phyloP scores from a whole-genome alignment of 2,113 vertebrate species.

The Aythya baeri region DNA sequence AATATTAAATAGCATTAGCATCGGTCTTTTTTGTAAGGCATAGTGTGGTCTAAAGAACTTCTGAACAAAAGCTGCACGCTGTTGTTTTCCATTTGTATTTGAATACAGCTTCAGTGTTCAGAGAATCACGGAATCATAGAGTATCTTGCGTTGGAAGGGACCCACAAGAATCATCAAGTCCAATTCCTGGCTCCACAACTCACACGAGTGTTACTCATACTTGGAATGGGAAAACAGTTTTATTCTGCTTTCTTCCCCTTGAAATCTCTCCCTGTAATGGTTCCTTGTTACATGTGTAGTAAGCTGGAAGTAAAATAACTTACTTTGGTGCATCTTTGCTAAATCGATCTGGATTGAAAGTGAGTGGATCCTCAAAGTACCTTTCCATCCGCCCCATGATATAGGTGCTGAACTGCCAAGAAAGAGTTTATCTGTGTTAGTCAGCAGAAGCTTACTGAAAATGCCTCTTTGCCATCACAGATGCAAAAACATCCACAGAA shows the following conservation, averaged over 20 bases:
- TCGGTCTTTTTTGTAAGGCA: not conserved
- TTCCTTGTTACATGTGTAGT: conserved; percentile 8
- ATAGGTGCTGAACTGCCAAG: conserved; percentile 83
- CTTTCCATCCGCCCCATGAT: conserved; percentile 83
- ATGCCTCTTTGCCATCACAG: not conserved
- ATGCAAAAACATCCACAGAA: not conserved
- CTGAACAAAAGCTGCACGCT: not conserved
- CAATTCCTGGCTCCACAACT: too few species aligned
- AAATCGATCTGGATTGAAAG: conserved; percentile 92
- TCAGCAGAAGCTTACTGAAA: not conserved
- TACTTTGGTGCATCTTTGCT: conserved; percentile 88
- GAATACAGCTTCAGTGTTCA: not conserved
- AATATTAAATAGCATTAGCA: not conserved
- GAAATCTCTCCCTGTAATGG: not conserved
- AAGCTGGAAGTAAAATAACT: conserved; percentile 49
- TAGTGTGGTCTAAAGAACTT: not conserved
- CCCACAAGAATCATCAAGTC: too few species aligned
- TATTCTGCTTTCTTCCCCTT: not conserved
- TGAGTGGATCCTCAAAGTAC: conserved; percentile 89
- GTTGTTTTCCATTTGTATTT: not conserved
- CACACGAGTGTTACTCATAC: not conserved
- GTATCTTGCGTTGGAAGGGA: too few species aligned
- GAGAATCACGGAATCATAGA: too few species aligned
- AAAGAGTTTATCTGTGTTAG: not conserved
- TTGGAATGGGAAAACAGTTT: not conserved